Conservation (phyloP, 2,113 vertebrate genomes). For the Melospiza georgiana region DNA sequence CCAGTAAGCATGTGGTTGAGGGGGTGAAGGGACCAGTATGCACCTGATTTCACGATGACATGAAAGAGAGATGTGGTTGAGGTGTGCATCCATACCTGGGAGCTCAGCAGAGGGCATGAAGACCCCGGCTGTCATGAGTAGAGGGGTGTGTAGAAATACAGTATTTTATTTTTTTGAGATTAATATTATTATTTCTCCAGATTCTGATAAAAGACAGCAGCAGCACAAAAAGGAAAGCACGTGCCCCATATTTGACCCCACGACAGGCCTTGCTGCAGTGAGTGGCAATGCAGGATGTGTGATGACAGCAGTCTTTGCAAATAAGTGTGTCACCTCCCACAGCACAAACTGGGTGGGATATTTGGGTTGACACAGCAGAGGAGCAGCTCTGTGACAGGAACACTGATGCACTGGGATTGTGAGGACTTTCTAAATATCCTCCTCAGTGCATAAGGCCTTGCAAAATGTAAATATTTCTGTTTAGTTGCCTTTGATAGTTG, state of each 20-base stretch:
- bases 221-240: accelerated
- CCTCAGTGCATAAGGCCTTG: background rate
- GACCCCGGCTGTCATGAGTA: accelerated
- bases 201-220: accelerated
- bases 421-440: background rate
- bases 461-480: background rate
- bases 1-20: background rate
- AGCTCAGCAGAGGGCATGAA: background rate
- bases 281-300: background rate
- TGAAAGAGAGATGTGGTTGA: background rate
- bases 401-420: background rate
- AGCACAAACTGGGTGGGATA: background rate
- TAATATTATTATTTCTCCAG: background rate
- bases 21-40: background rate
- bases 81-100: background rate
- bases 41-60: background rate
- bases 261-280: background rate
- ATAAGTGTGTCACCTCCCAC: background rate
- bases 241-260: accelerated
- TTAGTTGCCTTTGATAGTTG: background rate
- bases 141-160: accelerated
- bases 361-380: background rate
- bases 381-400: background rate
- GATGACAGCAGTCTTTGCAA: background rate
- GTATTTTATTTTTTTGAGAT: background rate